Evolutionary conservation across 2,113 vertebrate genomes (phyloP).

Genomic region (Diadophis punctatus): DNA sequence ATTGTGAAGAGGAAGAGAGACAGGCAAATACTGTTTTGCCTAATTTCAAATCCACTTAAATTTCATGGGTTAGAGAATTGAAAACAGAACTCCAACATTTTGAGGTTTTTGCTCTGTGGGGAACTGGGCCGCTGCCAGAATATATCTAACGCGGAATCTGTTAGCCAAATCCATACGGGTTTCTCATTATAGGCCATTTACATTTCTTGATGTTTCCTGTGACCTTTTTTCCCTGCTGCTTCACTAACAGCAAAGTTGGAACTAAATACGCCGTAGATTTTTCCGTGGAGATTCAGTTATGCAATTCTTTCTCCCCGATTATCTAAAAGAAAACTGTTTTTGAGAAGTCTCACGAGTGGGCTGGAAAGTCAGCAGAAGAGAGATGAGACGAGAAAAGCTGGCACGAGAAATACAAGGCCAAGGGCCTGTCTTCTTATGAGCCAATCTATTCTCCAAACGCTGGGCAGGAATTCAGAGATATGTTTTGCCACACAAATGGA

Average conservation of each 20-base stretch:
- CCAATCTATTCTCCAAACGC: neutral
- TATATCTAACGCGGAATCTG: conserved; percentile 31
- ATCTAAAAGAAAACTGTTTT: neutral
- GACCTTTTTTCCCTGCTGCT: neutral
- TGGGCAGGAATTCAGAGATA: neutral
- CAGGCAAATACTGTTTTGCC: conserved; percentile 30
- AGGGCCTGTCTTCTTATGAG: neutral
- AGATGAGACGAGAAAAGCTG: neutral
- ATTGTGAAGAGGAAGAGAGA: neutral
- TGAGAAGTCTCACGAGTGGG: neutral
- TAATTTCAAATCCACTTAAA: conserved; percentile 56
- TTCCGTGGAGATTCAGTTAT: neutral
- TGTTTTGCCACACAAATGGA: neutral
- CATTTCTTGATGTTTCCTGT: conserved; percentile 23
- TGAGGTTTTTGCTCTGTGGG: conserved; percentile 30
- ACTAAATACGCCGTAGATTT: conserved; percentile 9
- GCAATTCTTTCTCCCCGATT: neutral
- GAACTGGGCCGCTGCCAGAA: conserved; percentile 39
- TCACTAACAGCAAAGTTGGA: neutral
- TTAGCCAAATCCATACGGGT: conserved; percentile 26
- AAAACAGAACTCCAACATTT: conserved; percentile 48
- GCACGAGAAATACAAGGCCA: neutral
- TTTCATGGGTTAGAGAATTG: conserved; percentile 51
- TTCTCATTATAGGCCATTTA: conserved; percentile 17
- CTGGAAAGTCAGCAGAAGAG: neutral